These are phyloP conservation scores for Phytoseiulus persimilis DNA, from an alignment of 2,888 invertebrate genomes.

Conservation along the genomic window DNA sequence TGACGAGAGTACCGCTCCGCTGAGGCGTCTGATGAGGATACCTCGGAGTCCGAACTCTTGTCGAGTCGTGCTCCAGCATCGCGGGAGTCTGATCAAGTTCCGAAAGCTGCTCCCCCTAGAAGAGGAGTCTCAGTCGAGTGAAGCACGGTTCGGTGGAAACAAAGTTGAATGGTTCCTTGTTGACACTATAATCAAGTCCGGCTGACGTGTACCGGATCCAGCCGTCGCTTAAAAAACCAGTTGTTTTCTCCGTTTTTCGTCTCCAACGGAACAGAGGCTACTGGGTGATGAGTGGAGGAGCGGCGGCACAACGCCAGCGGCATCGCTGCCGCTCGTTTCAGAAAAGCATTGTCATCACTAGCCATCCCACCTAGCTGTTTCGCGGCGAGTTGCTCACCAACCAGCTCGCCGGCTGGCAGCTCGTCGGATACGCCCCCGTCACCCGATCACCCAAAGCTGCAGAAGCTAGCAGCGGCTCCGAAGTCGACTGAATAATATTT, in stretches of 20 bases:
- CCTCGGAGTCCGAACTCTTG: no score
- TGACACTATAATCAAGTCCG: background rate
- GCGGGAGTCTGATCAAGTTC: background rate
- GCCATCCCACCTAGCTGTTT: background rate
- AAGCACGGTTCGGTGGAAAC: background rate
- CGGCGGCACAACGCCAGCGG: background rate
- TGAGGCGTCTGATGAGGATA: background rate
- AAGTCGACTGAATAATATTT: background rate
- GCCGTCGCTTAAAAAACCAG: background rate
- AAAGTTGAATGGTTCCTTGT: background rate
- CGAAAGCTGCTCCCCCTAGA: background rate
- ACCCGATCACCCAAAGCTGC: slow-evolving; percentile 5
- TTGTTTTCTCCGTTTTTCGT: background rate
- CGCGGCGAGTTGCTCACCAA: background rate
- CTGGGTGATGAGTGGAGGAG: background rate
- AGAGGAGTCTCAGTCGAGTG: background rate
- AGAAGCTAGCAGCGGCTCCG: background rate
- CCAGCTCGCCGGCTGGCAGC: background rate
- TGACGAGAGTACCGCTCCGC: no score
- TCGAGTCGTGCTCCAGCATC: no score
- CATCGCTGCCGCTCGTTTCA: background rate
- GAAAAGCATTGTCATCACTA: background rate
- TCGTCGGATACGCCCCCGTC: background rate
- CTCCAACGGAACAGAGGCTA: background rate
- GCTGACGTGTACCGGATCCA: background rate